These are phyloP conservation scores for Spinus olivaceus DNA, from an alignment of 2,797 vertebrate species.

Conservation along the genomic window DNA sequence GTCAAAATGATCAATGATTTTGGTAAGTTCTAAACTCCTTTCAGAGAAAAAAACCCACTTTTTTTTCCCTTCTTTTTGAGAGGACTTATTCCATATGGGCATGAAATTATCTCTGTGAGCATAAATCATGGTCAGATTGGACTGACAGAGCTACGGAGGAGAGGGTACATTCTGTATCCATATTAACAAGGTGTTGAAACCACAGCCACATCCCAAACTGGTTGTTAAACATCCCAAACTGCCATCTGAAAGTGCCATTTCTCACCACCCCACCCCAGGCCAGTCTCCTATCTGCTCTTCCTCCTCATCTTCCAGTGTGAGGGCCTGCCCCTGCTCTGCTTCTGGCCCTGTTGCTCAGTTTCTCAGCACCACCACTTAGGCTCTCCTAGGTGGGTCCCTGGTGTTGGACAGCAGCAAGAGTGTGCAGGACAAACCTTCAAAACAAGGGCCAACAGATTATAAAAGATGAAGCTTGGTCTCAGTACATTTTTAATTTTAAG, in stretches of 20 bases:
- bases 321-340: background rate
- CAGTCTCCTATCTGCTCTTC: background rate
- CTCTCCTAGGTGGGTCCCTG: background rate
- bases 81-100: background rate
- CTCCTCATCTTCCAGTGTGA: background rate
- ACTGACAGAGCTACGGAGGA: background rate
- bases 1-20: background rate
- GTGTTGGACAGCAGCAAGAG: background rate
- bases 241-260: background rate
- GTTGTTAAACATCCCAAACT: background rate
- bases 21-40: background rate
- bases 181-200: constrained; percentile 28
- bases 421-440: background rate
- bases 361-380: background rate
- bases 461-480: background rate
- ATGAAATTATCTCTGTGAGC: background rate
- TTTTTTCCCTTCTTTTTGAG: background rate
- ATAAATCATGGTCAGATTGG: background rate
- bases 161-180: background rate
- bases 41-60: background rate
- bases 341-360: background rate
- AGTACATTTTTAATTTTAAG: background rate
- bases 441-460: background rate
- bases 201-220: background rate
- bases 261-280: fast-evolving